Base-by-base conservation (phyloP, 2,888 invertebrate genomes). In the Ennomos quercinarius region DNA sequence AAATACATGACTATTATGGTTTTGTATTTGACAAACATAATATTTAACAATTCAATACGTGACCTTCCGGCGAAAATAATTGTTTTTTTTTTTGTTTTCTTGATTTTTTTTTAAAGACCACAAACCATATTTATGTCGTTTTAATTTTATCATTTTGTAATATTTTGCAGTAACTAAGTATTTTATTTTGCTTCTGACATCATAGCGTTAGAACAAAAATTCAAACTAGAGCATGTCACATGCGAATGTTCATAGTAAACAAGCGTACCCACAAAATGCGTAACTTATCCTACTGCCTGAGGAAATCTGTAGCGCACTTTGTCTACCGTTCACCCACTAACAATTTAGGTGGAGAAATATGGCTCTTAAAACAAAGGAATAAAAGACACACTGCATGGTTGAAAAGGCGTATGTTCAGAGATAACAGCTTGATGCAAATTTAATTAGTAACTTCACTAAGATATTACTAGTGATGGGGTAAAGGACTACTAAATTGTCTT, bases 401-500 rank as follows among this genome's bases (percentile, higher is more conserved):
- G 45, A 43, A 47, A 47, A 55, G 67, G 63, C 69, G 61, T 72
- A 68, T 67, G 69, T 44, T 40, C 10, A 17, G 27, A 71, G 66
- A 76, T 74, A 73, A 74, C 68, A 67, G 67, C 58, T 42, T 72
- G 74, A 75, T 76, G 73, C 70, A 73, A 77, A 77, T 77, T 75
- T 77, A 77, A 77, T 77, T 77, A 77, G 70, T 73, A 76, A 72
- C 72, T 74, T 67, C 67, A 71, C 65, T 63, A 59, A 68, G 58
- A 64, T 59, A 64, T 55, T 49, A 50, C 11, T 59, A 64, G 58
- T 40, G 64, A 59, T 58, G 64, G 35, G 58, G 61, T 61, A 59
- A 36, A 6, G 49, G 17, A 41, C 8, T 9, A 36, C 17, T 3
- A 17, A 17, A 39, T 27, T 4, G 27, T 27, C 27, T 27, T 27